Evolutionary conservation across 2,113 vertebrate species (phyloP), one percentile per base, ranked within the genome.

Genomic region (Melanotaenia duboulayi): DNA sequence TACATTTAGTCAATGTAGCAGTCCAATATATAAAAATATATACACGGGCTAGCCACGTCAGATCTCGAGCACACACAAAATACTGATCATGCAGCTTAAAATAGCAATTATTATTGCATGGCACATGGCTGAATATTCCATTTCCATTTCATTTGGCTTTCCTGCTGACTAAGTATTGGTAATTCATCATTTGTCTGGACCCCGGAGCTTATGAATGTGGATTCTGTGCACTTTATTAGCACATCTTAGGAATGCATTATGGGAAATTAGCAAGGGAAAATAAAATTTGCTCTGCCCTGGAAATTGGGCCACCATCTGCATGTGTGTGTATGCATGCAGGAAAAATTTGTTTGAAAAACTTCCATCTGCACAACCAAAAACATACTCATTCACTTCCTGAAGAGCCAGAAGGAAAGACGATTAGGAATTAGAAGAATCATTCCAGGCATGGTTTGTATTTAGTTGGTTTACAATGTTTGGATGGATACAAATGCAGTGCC

Each of bases 151-250:
- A 71, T 86, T 85, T 81, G 70, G 57, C 32, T 24, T 81, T 88
- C 69, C 74, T 89, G 89, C 87, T 91, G 90, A 92, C 80, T 76
- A 88, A 90, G 85, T 72, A 65, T 86, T 89, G 64, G 79, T 71
- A 80, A 90, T 87, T 84, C 42, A 80, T 85, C 75, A 66, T 66
- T 74, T 23, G 48, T 71, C 73, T 73, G 78, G 66, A 74, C 76
- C 71, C n/a, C 25, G 2, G n/a, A 72, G 60, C 79, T 79, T 73
- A 88, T 91, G 86, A 92, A 89, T 89, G 91, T 88, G 81, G 77
- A 92, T 85, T 62, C 22, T 16, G 35, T 64, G 69, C 52, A 71
- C 82, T 84, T 91, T 83, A 91, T 90, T 88, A 91, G 83, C 81
- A 90, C 80, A 84, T 84, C 71, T 78, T 84, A 59, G 35, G 80